Evolutionary conservation across 2,797 vertebrate genomes (phyloP), one percentile per base, ranked within the genome.

Genomic region (Danio tinwini): DNA sequence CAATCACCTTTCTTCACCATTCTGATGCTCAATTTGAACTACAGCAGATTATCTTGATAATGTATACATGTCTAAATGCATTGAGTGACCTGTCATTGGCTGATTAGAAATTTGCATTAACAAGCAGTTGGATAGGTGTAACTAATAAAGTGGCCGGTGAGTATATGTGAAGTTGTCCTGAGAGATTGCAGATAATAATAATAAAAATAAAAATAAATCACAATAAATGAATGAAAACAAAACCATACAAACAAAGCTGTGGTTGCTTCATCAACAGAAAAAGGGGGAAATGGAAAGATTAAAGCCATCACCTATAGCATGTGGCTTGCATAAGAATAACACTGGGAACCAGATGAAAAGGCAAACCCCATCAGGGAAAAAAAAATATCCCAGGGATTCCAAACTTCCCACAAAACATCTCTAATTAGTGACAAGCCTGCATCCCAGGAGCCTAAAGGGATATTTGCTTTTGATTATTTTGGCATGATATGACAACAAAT

Each of bases 381-480:
- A 86, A 84, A 87, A 49, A 74, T 67, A 87, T 92, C 90, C 89
- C 88, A 86, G 79, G 84, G 84, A 90, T 90, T 90, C 84, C 84
- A 85, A 86, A 89, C 87, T 87, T 91, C 86, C 88, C 86, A 90
- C 88, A 88, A 91, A 89, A 85, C 84, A 86, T 89, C 84, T 90
- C 89, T 91, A 90, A 93, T 92, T 92, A 92, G 88, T 90, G 89
- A 91, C 87, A 87, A 91, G 86, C 85, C 86, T 73, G 75, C 83
- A 86, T 87, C 81, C 84, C 83, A 78, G 86, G 86, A 91, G 85
- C 88, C 83, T 81, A 84, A 81, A 82, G 83, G 85, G 88, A 90
- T 88, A 88, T 90, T 91, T 91, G 84, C 59, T 63, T 90, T 90
- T 90, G 87, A 91, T 93, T 90, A 89, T 91, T 90, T 88, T 91